A percentile compares a stretch with the other conserved stretches of the same genome.
Conservation (phyloP, 2,797 vertebrate species). For the Rachycentron canadum region DNA sequence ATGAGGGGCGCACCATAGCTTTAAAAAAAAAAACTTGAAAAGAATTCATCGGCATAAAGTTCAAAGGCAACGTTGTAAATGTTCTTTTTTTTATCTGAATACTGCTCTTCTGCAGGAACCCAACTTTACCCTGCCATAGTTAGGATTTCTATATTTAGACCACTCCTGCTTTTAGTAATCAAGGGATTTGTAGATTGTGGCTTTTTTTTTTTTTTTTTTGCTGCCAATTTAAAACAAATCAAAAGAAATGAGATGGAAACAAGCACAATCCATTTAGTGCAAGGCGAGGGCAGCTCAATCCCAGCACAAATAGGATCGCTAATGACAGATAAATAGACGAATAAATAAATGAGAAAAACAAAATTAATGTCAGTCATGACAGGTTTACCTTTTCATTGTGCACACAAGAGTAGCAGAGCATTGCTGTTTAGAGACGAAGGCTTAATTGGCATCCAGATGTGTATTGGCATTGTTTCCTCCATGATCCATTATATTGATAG, state of each 20-base stretch:
- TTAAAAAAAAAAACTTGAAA: constrained; percentile 61
- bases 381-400: constrained; percentile 8
- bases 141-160: constrained; percentile 50
- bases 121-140: constrained; percentile 26
- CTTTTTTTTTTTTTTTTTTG: constrained; percentile 17
- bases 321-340: constrained; percentile 30
- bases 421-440: constrained; percentile 9
- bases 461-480: constrained; percentile 52
- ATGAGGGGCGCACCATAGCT: constrained; percentile 14
- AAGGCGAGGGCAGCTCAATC: background rate
- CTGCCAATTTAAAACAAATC: constrained; percentile 40
- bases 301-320: background rate
- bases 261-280: constrained; percentile 16
- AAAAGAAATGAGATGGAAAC: constrained; percentile 32
- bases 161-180: constrained; percentile 32
- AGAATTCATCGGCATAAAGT: constrained; percentile 52
- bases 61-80: constrained; percentile 61
- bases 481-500: constrained; percentile 66
- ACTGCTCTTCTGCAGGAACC: constrained; percentile 35
- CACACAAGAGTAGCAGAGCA: constrained; percentile 10
- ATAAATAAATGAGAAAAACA: background rate
- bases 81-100: constrained; percentile 7
- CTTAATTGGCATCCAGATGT: constrained; percentile 60
- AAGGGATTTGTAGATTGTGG: background rate
- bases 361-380: constrained; percentile 25